phyloP scores from a whole-genome alignment of 2,888 invertebrate species.

The Eumacrocentrus americanus region DNA sequence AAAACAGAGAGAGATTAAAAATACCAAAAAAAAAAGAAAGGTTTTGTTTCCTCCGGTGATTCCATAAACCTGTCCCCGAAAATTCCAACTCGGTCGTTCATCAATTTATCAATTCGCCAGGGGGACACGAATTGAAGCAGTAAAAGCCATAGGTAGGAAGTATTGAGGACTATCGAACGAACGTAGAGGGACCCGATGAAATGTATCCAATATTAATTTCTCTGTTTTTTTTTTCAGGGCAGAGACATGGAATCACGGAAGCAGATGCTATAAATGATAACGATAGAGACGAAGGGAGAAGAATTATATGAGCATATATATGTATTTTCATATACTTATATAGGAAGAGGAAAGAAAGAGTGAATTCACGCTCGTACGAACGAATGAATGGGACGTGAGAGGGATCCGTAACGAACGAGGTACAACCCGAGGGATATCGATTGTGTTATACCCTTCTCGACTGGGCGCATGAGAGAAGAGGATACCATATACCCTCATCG shows the following conservation, averaged over 20 bases:
- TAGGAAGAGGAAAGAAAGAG: constrained; percentile 4
- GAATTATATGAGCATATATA: constrained; percentile 9
- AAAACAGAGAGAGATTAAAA: too few species aligned
- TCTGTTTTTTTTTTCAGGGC: too few species aligned
- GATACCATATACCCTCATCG: constrained; percentile 11
- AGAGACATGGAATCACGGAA: too few species aligned
- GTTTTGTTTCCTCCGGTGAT: too few species aligned
- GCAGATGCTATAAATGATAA: too few species aligned
- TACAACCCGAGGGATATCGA: constrained; percentile 24
- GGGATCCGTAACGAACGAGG: constrained; percentile 31
- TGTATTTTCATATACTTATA: background rate
- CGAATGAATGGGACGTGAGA: constrained; percentile 30
- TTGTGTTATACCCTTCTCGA: constrained; percentile 20
- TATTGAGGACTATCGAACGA: too few species aligned
- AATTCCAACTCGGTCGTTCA: too few species aligned
- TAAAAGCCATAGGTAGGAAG: constrained; percentile 16
- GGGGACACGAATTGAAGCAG: constrained; percentile 24
- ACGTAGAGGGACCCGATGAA: too few species aligned
- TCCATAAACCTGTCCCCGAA: constrained; percentile 11
- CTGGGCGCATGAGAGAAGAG: constrained; percentile 1
- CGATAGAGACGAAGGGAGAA: background rate
- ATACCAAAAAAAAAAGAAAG: too few species aligned
- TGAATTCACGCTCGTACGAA: constrained; percentile 15
- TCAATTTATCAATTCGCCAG: constrained; percentile 15
- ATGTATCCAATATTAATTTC: too few species aligned